Conservation (phyloP, 2,113 vertebrate species). For the Ptychochromis oligacanthus region DNA sequence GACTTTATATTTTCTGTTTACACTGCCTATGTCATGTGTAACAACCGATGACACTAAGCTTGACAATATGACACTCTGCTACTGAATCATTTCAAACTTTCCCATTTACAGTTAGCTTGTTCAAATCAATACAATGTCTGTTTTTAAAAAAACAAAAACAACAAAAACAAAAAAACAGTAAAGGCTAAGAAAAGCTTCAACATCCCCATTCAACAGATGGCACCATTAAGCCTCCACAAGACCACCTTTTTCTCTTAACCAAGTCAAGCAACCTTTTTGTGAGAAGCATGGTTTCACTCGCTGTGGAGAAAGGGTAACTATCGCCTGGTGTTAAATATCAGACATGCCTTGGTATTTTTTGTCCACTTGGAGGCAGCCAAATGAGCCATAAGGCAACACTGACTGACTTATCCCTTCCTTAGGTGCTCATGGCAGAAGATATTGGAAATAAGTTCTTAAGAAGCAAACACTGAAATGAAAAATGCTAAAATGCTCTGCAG, state of each 20-base stretch:
- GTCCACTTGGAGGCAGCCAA: neutral
- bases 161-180: neutral
- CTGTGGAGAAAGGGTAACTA: neutral
- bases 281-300: fast-evolving
- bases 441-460: too few species aligned
- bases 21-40: neutral
- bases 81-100: neutral
- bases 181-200: neutral
- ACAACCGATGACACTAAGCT: neutral
- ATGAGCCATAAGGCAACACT: neutral
- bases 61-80: neutral
- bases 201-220: slow-evolving; percentile 1
- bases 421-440: neutral
- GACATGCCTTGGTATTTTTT: neutral
- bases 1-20: neutral
- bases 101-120: neutral
- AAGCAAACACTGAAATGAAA: too few species aligned
- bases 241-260: neutral
- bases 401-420: neutral
- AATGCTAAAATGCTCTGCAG: neutral
- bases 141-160: neutral
- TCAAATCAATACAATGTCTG: neutral
- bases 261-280: neutral
- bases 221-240: neutral
- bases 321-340: neutral